phyloP scores from a whole-genome alignment of 2,888 invertebrate genomes.

The Phortica magna region DNA sequence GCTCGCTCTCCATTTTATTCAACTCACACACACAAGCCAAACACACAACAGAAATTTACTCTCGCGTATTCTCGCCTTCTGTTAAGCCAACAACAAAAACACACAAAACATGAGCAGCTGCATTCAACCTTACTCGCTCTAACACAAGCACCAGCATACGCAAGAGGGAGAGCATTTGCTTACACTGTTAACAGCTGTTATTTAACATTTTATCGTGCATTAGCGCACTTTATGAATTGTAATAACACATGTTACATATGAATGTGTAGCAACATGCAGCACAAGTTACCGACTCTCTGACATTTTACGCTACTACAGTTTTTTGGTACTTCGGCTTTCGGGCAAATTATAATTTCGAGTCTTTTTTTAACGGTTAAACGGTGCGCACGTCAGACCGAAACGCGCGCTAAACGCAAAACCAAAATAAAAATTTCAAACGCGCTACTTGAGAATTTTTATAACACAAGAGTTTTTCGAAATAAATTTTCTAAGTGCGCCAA shows the following conservation, averaged over 20 bases:
- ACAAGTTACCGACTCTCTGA: too few species aligned
- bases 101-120: constrained; percentile 11
- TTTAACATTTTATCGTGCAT: not conserved
- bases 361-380: not conserved
- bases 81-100: not conserved
- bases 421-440: constrained; percentile 47
- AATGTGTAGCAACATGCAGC: too few species aligned
- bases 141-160: not conserved
- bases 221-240: too few species aligned
- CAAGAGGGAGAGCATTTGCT: not conserved
- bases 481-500: not conserved
- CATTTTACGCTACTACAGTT: too few species aligned
- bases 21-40: too few species aligned
- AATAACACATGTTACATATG: too few species aligned
- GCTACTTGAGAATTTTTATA: constrained; percentile 37
- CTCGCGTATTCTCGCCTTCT: not conserved
- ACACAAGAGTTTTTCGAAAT: not conserved
- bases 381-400: not conserved
- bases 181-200: not conserved
- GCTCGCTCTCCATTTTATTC: too few species aligned
- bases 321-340: too few species aligned
- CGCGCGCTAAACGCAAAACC: constrained; percentile 22
- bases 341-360: too few species aligned
- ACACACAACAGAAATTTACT: too few species aligned
- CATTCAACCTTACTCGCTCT: not conserved